Base-by-base conservation (phyloP, 2,888 invertebrate species). In the Actias luna region DNA sequence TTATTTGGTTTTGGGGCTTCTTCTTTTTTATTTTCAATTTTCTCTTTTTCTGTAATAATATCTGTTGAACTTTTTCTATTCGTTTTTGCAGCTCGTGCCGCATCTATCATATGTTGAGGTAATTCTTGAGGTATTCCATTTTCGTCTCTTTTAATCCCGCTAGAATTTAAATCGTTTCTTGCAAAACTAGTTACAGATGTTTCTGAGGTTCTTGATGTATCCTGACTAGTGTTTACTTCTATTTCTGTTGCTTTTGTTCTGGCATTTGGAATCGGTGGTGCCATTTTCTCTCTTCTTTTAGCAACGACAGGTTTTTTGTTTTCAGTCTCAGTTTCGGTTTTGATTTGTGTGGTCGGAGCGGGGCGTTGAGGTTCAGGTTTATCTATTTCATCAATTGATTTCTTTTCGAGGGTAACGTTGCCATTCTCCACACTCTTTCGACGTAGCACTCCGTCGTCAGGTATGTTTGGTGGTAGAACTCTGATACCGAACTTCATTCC, bases 21-120 rank as follows among this genome's bases (percentile, higher is more conserved):
- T 58, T 87, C 87, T 67, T 87, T 88, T 68, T 84, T 87, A 7
- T 72, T 65, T 33, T 88, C 87, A 35, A 64, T 57, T 70, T 79
- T 86, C 5, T 89, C 86, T 71, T 81, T 87, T 12, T 89, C 89
- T 64, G 76, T 74, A 31, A 87, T 72, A 18, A 85, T 68, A 59
- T 92, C 92, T 22, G 82, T 67, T 1, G 87, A 81, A 71, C 94
- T 94, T 78, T 94, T 95, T 59, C 96, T 90, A 69, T 96, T 96
- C 63, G 93, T 94, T 69, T 94, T 90, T 0, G 96, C 96, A 1
- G 95, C 95, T 79, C 94, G 94, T 0, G 95, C 96, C 0, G 96
- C 96, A 61, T 95, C 95, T 65, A 95, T 87, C 89, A 96, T 95
- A 69, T 95, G 95, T 64, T 94, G 94, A 4, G 96, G 96, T 69